Evolutionary conservation across 2,797 vertebrate genomes (phyloP).

Genomic region (Hipposideros larvatus): DNA sequence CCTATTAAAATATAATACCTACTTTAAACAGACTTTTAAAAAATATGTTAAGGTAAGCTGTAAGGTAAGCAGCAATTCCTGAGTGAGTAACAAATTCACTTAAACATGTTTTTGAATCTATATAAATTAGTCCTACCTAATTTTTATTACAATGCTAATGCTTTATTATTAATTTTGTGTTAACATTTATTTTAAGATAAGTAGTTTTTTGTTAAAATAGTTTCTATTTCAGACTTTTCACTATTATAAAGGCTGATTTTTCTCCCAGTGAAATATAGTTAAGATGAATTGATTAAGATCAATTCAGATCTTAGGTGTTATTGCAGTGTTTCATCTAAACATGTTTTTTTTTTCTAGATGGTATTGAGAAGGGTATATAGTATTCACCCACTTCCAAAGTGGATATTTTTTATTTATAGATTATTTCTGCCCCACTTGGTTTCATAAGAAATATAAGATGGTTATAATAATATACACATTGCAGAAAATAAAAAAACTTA

Average conservation of each 20-base stretch:
- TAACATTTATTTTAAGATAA: slow-evolving; percentile 55
- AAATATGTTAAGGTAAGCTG: slow-evolving; percentile 25
- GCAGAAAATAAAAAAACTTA: slow-evolving; percentile 53
- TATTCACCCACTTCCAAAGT: not conserved
- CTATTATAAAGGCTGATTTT: slow-evolving; percentile 7
- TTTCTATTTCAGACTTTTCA: slow-evolving; percentile 43
- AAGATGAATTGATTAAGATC: not conserved
- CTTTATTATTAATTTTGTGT: slow-evolving; percentile 45
- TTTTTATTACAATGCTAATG: not conserved
- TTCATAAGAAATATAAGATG: not conserved
- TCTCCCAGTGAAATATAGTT: not conserved
- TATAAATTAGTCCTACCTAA: slow-evolving; percentile 55
- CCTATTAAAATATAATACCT: slow-evolving; percentile 16
- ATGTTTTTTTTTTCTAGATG: slow-evolving; percentile 13
- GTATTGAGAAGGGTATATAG: not conserved
- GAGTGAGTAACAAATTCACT: slow-evolving; percentile 43
- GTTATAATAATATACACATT: not conserved
- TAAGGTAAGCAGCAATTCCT: slow-evolving; percentile 43
- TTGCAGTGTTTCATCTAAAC: slow-evolving; percentile 49
- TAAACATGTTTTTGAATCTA: slow-evolving; percentile 32
- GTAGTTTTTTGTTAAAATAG: slow-evolving; percentile 44
- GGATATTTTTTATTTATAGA: not conserved
- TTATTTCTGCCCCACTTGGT: slow-evolving; percentile 7
- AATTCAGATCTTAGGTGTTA: not conserved
- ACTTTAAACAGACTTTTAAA: not conserved